Conservation (phyloP, 1,140 invertebrate species). For the Whitmania pigra region DNA sequence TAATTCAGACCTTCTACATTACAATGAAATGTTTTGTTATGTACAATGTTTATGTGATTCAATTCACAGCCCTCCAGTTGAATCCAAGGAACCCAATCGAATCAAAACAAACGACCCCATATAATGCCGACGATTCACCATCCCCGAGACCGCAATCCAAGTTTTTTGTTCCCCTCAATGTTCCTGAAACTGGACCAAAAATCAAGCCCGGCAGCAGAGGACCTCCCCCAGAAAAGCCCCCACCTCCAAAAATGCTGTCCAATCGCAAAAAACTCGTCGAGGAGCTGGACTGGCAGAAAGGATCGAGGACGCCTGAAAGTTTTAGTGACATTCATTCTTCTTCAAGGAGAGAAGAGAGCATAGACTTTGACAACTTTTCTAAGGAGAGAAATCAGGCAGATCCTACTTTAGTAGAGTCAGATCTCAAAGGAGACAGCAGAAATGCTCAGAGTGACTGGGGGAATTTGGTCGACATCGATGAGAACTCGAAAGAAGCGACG, state of each 20-base stretch:
- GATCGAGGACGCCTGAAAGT: too few species aligned
- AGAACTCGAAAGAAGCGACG: too few species aligned
- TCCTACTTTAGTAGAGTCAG: background rate
- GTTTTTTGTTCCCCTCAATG: constrained; percentile 11
- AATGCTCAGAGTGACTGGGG: background rate
- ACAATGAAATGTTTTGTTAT: too few species aligned
- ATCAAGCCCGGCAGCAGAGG: background rate
- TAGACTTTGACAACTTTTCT: background rate
- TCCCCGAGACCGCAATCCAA: constrained; percentile 6
- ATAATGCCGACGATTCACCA: background rate
- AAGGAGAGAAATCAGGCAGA: constrained; percentile 1
- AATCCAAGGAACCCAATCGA: background rate
- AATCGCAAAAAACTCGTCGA: background rate
- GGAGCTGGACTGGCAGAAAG: too few species aligned
- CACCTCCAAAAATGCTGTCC: background rate
- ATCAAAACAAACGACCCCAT: background rate
- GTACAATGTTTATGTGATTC: too few species aligned
- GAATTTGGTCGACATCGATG: too few species aligned
- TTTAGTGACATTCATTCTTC: too few species aligned
- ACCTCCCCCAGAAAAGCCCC: constrained; percentile 7
- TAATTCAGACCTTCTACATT: too few species aligned
- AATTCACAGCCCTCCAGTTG: too few species aligned
- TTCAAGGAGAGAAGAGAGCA: background rate
- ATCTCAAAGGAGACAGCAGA: background rate
- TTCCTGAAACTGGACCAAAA: background rate